These are phyloP conservation scores for Hyposoter dolosus DNA, from an alignment of 2,888 invertebrate species.

Conservation along the genomic window DNA sequence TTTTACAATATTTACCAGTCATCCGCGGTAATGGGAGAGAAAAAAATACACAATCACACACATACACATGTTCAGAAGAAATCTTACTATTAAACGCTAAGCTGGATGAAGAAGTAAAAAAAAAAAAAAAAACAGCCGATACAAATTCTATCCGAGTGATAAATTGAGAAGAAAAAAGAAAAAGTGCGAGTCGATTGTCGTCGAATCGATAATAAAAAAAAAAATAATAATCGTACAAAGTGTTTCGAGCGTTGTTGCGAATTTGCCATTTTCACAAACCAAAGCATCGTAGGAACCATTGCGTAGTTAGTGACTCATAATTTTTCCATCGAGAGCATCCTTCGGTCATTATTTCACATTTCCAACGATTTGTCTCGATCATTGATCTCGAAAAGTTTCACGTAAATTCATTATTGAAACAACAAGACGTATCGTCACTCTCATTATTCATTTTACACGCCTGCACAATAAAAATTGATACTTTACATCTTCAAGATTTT, in stretches of 20 bases:
- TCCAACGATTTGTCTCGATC: not conserved
- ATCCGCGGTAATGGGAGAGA: constrained; percentile 76
- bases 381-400: constrained; percentile 6
- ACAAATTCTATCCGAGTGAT: constrained; percentile 77
- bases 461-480: constrained; percentile 44
- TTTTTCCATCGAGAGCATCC: not conserved
- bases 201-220: constrained; percentile 75
- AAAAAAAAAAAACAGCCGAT: not conserved
- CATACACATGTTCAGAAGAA: constrained; percentile 21
- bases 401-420: constrained; percentile 19
- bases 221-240: constrained; percentile 77
- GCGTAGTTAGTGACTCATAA: constrained; percentile 13
- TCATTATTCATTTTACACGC: constrained; percentile 18
- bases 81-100: constrained; percentile 74
- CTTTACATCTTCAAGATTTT: constrained; percentile 19
- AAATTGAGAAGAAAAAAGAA: constrained; percentile 72
- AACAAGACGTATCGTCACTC: not conserved
- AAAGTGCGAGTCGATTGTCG: constrained; percentile 78
- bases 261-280: constrained; percentile 55
- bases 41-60: not conserved
- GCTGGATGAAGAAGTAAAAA: constrained; percentile 14
- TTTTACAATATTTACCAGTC: constrained; percentile 80
- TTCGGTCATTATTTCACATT: not conserved
- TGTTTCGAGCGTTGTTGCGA: constrained; percentile 79
- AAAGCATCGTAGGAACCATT: constrained; percentile 28